Evolutionary conservation across 2,113 vertebrate species (phyloP).

Genomic region (Tor tambroides): DNA sequence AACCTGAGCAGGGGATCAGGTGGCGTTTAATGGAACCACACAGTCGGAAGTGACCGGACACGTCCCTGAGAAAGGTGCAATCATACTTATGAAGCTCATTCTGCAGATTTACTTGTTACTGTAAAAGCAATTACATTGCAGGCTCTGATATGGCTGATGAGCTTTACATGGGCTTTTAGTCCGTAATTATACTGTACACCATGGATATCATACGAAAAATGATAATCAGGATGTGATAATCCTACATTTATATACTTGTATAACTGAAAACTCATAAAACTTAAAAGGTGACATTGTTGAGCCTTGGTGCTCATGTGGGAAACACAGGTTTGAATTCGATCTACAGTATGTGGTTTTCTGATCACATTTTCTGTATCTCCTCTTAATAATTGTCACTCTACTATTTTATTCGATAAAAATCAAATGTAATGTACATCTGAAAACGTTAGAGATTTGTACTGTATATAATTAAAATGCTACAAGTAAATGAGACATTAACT

Average conservation of each 20-base stretch:
- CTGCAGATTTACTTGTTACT: neutral
- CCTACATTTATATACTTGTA: neutral
- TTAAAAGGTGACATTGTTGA: neutral
- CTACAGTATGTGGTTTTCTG: neutral
- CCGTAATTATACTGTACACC: neutral
- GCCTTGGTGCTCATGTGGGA: neutral
- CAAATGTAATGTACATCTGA: neutral
- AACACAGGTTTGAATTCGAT: neutral
- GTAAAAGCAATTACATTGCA: neutral
- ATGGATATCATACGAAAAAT: neutral
- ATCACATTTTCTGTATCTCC: neutral
- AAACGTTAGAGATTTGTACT: neutral
- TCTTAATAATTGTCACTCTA: neutral
- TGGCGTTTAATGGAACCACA: constrained; percentile 70
- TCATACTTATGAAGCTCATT: neutral
- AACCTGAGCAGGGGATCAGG: constrained; percentile 79
- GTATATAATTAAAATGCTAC: neutral
- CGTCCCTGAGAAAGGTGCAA: neutral
- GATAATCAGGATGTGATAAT: neutral
- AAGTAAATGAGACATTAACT: neutral
- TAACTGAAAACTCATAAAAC: neutral
- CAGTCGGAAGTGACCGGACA: constrained; percentile 8
- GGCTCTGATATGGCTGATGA: neutral
- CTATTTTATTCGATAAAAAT: neutral
- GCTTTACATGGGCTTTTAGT: neutral